These are phyloP conservation scores for Ditula angustiorana DNA, from an alignment of 2,888 invertebrate genomes.

Conservation along the genomic window DNA sequence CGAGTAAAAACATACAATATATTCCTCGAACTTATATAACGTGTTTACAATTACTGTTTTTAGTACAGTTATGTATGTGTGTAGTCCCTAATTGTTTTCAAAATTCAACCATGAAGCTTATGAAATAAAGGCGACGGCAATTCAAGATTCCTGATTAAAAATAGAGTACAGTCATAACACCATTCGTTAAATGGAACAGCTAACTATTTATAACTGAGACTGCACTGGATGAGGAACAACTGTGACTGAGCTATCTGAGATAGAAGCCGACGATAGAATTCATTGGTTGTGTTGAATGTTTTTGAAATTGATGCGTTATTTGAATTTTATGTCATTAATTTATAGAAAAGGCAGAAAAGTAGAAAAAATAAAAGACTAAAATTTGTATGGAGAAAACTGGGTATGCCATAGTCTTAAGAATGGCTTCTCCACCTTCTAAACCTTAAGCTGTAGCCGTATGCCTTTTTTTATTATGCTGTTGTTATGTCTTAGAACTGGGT, in stretches of 20 bases:
- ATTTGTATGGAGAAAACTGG: too few relatives aligned
- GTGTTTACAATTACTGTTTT: too few relatives aligned
- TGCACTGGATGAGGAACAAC: not conserved
- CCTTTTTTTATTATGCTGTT: too few relatives aligned
- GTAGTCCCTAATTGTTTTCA: not conserved
- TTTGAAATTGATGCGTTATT: not conserved
- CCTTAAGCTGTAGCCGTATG: too few relatives aligned
- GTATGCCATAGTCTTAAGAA: too few relatives aligned
- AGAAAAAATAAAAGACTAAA: not conserved
- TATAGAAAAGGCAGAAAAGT: not conserved
- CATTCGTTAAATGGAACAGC: constrained; percentile 31
- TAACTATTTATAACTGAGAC: constrained; percentile 34
- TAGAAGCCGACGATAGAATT: constrained; percentile 2
- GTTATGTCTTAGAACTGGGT: too few relatives aligned
- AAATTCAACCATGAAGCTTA: not conserved
- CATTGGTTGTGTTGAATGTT: not conserved
- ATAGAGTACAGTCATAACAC: constrained; percentile 32
- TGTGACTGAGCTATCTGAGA: not conserved
- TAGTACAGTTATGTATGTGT: not conserved
- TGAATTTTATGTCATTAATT: not conserved
- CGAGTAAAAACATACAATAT: too few relatives aligned
- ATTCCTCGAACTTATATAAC: too few relatives aligned
- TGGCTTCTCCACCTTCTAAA: too few relatives aligned
- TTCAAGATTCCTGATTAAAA: not conserved
- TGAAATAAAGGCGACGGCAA: not conserved